Evolutionary conservation across 2,113 vertebrate genomes (phyloP).

Genomic region (Syrmaticus mikado): DNA sequence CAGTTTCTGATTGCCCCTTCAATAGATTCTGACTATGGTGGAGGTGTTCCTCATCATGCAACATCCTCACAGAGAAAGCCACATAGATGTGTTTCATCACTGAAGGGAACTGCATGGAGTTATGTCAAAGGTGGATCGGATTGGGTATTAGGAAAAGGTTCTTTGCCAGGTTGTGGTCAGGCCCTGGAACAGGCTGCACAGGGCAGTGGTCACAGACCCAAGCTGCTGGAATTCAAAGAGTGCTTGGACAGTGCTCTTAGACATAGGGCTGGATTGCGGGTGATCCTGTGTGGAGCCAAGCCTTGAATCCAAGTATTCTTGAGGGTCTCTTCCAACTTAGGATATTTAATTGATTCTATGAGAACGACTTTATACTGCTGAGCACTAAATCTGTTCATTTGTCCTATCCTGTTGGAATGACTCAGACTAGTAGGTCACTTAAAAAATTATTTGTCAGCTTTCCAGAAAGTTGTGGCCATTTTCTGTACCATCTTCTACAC

Average conservation of each 20-base stretch:
- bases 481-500: neutral
- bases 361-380: neutral
- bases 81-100: too few species aligned
- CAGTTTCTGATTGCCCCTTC: neutral
- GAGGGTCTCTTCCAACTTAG: neutral
- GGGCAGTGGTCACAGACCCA: too few species aligned
- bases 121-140: too few species aligned
- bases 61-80: too few species aligned
- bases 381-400: neutral
- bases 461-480: neutral
- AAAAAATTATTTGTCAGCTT: neutral
- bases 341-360: neutral
- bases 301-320: neutral
- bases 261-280: too few species aligned
- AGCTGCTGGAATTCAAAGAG: too few species aligned
- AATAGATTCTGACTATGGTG: neutral
- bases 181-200: too few species aligned
- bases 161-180: too few species aligned
- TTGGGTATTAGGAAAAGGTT: too few species aligned
- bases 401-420: neutral
- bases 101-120: too few species aligned
- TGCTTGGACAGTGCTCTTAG: too few species aligned
- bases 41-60: neutral
- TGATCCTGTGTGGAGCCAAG: neutral
- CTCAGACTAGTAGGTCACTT: neutral